phyloP scores from a whole-genome alignment of 2,888 invertebrate species.

The Eupithecia insigniata region DNA sequence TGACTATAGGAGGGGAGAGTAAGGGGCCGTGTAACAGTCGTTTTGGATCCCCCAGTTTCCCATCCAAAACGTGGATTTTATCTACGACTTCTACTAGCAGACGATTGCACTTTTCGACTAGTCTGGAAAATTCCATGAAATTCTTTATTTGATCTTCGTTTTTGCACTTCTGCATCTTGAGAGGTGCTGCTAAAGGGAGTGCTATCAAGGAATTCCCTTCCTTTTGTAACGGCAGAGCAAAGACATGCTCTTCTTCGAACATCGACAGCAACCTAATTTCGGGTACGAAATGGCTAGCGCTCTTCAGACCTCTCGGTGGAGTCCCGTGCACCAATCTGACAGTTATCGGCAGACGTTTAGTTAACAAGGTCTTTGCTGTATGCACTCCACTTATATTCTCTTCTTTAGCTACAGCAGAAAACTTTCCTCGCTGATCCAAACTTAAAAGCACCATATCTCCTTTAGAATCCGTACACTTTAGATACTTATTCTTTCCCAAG shows the following conservation, averaged over 20 bases:
- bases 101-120: conserved; percentile 90
- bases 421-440: conserved; percentile 94
- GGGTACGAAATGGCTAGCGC: conserved; percentile 91
- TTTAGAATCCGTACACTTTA: conserved; percentile 93
- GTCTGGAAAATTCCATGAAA: conserved; percentile 89
- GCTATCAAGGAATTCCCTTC: conserved; percentile 91
- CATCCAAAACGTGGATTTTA: conserved; percentile 91
- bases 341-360: conserved; percentile 95
- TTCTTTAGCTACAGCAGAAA: conserved; percentile 96
- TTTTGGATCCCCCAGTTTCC: conserved; percentile 89
- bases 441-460: conserved; percentile 93
- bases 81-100: conserved; percentile 90
- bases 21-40: conserved; percentile 74
- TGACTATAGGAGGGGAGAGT: conserved; percentile 76
- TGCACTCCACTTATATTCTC: conserved; percentile 98
- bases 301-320: conserved; percentile 92
- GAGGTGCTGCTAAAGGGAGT: conserved; percentile 92
- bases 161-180: conserved; percentile 92
- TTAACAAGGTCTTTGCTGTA: conserved; percentile 93
- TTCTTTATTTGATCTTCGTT: conserved; percentile 92
- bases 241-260: conserved; percentile 93
- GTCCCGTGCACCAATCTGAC: conserved; percentile 96
- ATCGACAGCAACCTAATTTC: conserved; percentile 92
- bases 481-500: conserved; percentile 89
- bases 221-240: conserved; percentile 92